Evolutionary conservation across 2,797 vertebrate genomes (phyloP).

Genomic region (Chromis chromis): DNA sequence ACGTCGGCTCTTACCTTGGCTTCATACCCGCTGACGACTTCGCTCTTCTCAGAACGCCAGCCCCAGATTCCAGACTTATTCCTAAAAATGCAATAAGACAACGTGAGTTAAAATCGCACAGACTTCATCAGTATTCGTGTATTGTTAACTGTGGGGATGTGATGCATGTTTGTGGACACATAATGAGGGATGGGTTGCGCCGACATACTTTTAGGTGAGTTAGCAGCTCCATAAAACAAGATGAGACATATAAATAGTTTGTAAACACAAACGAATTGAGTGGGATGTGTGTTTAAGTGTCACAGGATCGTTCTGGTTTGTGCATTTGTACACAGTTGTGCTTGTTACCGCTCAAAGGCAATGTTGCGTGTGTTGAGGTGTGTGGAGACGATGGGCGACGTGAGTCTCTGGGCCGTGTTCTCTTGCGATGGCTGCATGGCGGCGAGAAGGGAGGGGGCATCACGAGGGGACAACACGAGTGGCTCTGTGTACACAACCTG

Average conservation of each 20-base stretch:
- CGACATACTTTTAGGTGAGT: background rate
- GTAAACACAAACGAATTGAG: background rate
- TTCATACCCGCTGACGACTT: conserved; percentile 94
- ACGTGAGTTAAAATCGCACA: background rate
- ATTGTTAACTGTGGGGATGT: background rate
- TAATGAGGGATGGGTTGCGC: background rate
- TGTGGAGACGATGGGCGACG: conserved; percentile 94
- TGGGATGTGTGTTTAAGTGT: background rate
- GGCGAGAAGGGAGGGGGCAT: conserved; percentile 91
- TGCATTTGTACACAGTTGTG: background rate
- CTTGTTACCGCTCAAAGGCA: conserved; percentile 91
- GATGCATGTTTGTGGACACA: background rate
- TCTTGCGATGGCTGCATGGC: conserved; percentile 95
- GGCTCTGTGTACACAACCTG: conserved; percentile 96
- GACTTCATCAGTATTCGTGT: background rate
- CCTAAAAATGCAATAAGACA: conserved; percentile 73
- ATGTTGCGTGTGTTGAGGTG: conserved; percentile 96
- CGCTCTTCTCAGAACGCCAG: conserved; percentile 96
- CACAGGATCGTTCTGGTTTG: background rate
- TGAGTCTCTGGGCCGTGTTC: conserved; percentile 93
- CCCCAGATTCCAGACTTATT: conserved; percentile 98
- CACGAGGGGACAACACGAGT: conserved; percentile 88
- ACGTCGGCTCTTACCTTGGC: conserved; percentile 86
- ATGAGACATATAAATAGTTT: background rate
- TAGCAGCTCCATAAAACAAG: background rate